Evolutionary conservation across 2,888 invertebrate species (phyloP).

Genomic region (Eupithecia tripunctaria): DNA sequence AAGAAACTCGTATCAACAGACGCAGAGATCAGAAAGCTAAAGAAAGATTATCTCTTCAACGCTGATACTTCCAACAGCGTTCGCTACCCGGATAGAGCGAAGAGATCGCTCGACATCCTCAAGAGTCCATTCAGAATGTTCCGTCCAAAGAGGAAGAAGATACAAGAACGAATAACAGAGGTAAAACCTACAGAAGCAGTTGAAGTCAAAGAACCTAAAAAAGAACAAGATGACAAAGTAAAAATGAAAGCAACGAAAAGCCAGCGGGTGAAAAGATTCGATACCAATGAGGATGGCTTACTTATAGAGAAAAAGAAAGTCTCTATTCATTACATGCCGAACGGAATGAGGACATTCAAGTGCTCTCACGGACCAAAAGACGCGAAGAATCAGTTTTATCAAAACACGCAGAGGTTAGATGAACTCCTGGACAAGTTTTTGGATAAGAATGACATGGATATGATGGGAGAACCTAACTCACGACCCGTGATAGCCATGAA

Average conservation of each 20-base stretch:
- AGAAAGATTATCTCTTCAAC: slow-evolving; percentile 42
- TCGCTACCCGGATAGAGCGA: slow-evolving; percentile 50
- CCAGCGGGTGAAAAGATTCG: slow-evolving; percentile 40
- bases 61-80: slow-evolving; percentile 29
- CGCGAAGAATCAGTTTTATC: slow-evolving; percentile 67
- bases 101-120: slow-evolving; percentile 53
- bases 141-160: slow-evolving; percentile 29
- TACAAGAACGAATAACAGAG: slow-evolving; percentile 8
- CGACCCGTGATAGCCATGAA: slow-evolving; percentile 19
- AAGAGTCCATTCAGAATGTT: slow-evolving; percentile 38
- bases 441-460: slow-evolving; percentile 55
- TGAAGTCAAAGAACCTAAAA: not conserved
- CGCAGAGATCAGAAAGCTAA: slow-evolving; percentile 65
- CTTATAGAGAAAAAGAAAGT: slow-evolving; percentile 63
- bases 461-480: slow-evolving; percentile 44
- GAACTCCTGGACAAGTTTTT: slow-evolving; percentile 59
- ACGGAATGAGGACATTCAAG: slow-evolving; percentile 54
- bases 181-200: not conserved
- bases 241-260: slow-evolving; percentile 16
- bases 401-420: slow-evolving; percentile 66
- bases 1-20: slow-evolving; percentile 70
- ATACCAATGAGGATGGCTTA: slow-evolving; percentile 49
- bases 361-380: slow-evolving; percentile 64
- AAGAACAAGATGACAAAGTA: slow-evolving; percentile 3
- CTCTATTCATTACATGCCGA: slow-evolving; percentile 56